Percentiles rank a stretch among this genome's conserved stretches.
These are phyloP conservation scores for Pardosa pseudoannulata DNA, from an alignment of 2,888 invertebrate species.

Conservation along the genomic window DNA sequence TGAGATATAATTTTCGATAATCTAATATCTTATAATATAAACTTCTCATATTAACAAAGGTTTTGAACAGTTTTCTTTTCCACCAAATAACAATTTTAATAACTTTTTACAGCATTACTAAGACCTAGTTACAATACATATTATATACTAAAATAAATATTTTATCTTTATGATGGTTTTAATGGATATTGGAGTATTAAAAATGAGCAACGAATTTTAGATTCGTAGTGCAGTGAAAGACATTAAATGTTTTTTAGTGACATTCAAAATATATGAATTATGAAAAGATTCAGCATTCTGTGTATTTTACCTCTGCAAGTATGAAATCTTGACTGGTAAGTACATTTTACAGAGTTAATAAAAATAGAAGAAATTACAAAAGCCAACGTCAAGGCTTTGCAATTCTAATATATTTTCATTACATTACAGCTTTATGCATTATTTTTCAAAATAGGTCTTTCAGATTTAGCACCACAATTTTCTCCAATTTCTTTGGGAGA, in stretches of 20 bases:
- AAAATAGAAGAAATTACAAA: conserved; percentile 1
- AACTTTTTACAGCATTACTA: not conserved
- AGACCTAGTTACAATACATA: conserved; percentile 7
- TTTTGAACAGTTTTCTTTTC: not conserved
- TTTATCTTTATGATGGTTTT: conserved; percentile 1
- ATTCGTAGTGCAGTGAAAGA: conserved; percentile 2
- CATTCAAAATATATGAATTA: not conserved
- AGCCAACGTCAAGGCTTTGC: not conserved
- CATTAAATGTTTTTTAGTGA: not conserved
- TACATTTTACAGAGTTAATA: not conserved
- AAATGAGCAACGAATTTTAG: conserved; percentile 6
- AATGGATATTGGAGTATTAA: conserved; percentile 12
- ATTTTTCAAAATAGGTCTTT: conserved; percentile 1
- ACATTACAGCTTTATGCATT: not conserved
- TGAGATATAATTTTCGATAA: not conserved
- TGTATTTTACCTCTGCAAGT: not conserved
- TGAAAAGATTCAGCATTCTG: not conserved
- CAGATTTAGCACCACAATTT: conserved; percentile 3
- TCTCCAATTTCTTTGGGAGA: not conserved
- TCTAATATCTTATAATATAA: not conserved
- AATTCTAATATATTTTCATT: not conserved
- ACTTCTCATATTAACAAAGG: not conserved
- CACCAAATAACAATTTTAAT: not conserved
- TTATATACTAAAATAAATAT: conserved; percentile 16
- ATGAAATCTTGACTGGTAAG: conserved; percentile 13